Percentiles rank a stretch among this genome's conserved stretches.
These are phyloP conservation scores for Anas flavirostris DNA, from an alignment of 2,797 vertebrate genomes.

Conservation along the genomic window DNA sequence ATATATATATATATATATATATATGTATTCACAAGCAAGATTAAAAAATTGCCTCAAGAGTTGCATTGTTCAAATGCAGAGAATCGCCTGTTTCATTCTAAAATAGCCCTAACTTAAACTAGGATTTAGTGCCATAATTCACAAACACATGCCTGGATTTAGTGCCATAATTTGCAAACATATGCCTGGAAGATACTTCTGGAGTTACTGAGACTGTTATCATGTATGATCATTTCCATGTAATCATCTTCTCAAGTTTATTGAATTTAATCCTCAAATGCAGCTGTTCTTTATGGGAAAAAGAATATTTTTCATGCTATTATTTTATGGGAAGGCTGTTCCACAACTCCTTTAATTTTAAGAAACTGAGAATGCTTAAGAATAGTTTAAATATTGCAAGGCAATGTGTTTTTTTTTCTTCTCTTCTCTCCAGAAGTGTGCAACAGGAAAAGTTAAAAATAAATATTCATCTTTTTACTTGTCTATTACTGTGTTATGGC, in stretches of 20 bases:
- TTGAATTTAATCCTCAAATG: not conserved
- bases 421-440: not conserved
- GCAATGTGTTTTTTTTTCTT: not conserved
- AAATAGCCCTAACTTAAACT: not conserved
- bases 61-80: not conserved
- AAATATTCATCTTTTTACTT: not conserved
- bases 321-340: not conserved
- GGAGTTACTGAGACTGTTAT: not conserved
- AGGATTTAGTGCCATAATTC: not conserved
- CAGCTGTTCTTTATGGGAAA: not conserved
- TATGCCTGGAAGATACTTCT: not conserved
- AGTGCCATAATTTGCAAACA: not conserved
- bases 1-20: too few relatives aligned
- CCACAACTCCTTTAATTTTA: not conserved
- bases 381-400: not conserved
- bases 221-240: not conserved
- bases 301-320: not conserved
- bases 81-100: not conserved
- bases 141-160: not conserved
- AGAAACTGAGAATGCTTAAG: not conserved
- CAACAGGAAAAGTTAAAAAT: not conserved
- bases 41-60: rapidly evolving
- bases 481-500: not conserved
- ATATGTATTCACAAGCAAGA: rapidly evolving
- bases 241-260: not conserved